Percentiles rank a stretch among this genome's conserved stretches.
Evolutionary conservation across 2,113 vertebrate genomes (phyloP).

Genomic region (Synchiropus splendidus): DNA sequence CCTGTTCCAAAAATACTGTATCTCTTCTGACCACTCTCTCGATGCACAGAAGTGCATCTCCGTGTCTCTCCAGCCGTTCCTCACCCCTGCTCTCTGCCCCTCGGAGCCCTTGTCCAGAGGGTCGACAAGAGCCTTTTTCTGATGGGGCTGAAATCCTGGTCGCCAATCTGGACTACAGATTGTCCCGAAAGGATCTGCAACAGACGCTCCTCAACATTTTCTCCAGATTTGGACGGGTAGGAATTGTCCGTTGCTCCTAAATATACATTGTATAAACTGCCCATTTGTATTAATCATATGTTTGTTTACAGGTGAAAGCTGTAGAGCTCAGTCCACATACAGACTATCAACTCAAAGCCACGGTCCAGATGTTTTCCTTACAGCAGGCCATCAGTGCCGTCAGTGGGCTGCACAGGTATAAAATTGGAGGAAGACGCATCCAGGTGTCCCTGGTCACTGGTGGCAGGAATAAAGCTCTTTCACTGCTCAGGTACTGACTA

Average conservation of each 20-base stretch:
- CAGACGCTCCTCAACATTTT: constrained; percentile 81
- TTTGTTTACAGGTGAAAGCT: constrained; percentile 42
- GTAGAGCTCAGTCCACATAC: constrained; percentile 93
- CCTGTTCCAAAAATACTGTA: constrained; percentile 54
- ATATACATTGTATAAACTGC: too few relatives aligned
- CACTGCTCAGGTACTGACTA: constrained; percentile 76
- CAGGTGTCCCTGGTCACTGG: constrained; percentile 87
- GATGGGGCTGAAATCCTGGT: constrained; percentile 86
- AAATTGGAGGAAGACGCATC: constrained; percentile 89
- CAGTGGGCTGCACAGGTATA: constrained; percentile 82
- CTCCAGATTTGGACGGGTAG: constrained; percentile 83
- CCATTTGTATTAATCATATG: too few relatives aligned
- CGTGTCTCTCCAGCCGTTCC: constrained; percentile 79
- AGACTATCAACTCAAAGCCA: constrained; percentile 90
- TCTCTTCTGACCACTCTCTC: too few relatives aligned
- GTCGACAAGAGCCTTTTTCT: constrained; percentile 74
- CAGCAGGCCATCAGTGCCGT: constrained; percentile 87
- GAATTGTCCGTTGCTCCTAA: too few relatives aligned
- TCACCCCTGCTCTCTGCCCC: constrained; percentile 72
- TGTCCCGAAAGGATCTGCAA: constrained; percentile 89
- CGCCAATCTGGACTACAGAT: constrained; percentile 89
- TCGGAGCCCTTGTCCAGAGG: constrained; percentile 51
- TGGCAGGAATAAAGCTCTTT: constrained; percentile 76
- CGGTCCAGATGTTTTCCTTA: constrained; percentile 83
- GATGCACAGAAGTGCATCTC: constrained; percentile 64